Conservation (phyloP, 2,888 invertebrate genomes). For the Onthophagus sagittarius region DNA sequence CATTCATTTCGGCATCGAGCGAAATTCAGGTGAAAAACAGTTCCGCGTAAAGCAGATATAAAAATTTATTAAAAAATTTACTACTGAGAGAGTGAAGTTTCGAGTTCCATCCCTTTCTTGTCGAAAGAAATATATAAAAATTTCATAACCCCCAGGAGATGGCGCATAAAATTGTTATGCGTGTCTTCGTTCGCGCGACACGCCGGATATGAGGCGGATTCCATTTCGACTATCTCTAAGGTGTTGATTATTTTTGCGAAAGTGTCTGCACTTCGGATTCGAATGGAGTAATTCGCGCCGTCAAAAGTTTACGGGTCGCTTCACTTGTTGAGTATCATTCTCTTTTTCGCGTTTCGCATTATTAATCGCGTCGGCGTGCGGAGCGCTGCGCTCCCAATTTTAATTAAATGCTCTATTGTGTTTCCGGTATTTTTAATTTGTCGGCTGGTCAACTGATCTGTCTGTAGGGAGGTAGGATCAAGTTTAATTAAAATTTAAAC, state of each 20-base stretch:
- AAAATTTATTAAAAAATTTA: not conserved
- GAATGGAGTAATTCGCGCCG: not conserved
- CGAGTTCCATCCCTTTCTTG: not conserved
- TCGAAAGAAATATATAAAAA: not conserved
- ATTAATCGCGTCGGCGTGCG: conserved; percentile 19
- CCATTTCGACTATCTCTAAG: not conserved
- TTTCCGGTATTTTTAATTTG: conserved; percentile 33
- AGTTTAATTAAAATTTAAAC: conserved; percentile 26
- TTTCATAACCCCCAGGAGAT: not conserved
- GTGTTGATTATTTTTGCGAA: not conserved
- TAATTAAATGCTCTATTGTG: conserved; percentile 30
- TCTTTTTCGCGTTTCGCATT: not conserved
- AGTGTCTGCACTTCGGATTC: not conserved
- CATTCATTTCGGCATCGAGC: not conserved
- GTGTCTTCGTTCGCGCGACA: not conserved
- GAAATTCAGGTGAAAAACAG: not conserved
- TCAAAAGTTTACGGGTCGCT: not conserved
- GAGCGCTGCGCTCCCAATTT: conserved; percentile 21
- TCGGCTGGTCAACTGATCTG: conserved; percentile 22
- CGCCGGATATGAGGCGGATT: not conserved
- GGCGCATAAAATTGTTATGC: not conserved
- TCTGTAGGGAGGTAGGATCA: conserved; percentile 16
- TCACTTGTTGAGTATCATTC: not conserved
- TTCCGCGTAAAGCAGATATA: not conserved
- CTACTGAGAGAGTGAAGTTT: not conserved